Evolutionary conservation across 2,797 vertebrate species (phyloP), one percentile per base, ranked within the genome.

Genomic region (Sebastes elongatus): DNA sequence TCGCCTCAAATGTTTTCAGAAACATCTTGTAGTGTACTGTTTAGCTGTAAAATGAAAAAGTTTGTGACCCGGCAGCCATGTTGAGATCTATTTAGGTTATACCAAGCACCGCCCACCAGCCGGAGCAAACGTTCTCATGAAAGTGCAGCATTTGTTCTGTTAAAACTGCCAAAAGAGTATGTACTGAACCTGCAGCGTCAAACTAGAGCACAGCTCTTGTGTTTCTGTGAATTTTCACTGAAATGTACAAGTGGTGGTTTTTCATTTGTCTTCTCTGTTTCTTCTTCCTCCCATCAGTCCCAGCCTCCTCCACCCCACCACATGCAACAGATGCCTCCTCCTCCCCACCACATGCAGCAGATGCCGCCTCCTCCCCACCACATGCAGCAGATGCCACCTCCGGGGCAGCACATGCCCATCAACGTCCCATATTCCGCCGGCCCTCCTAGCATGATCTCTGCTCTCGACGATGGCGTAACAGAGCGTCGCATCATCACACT

Each of bases 371-470:
- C 57, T 1, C 57, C 14, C 42, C 23, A 65, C 1, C 14, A 67
- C 65, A 52, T 67, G 46, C 65, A 66, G 60, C 62, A 64, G 13
- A 64, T 64, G 33, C 33, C 33, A 20, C 64, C 66, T 5, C 64
- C 64, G 3, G 74, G 73, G 8, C 93, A 95, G 72, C 90, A 80
- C 70, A 94, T 95, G 90, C 86, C 90, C 1, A 49, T 91, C 28
- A 86, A 52, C 0, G 42, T 96, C 71, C 94, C 94, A 2, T 96
- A 94, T 68, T 93, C 94, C 1, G 85, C 92, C 0, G 96, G 96
- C 2, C 97, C 97, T 25, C 94, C 96, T 82, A 99, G 98, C 90
- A 93, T 99, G 95, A 95, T 99, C 33, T 99, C 98, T 16, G 99
- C 96, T 5, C 92, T 99, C 13, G 94, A 97, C 3, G 97, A 99